Evolutionary conservation across 2,797 vertebrate genomes (phyloP), one percentile per base, ranked within the genome.

Genomic region (Smutsia temminckii): DNA sequence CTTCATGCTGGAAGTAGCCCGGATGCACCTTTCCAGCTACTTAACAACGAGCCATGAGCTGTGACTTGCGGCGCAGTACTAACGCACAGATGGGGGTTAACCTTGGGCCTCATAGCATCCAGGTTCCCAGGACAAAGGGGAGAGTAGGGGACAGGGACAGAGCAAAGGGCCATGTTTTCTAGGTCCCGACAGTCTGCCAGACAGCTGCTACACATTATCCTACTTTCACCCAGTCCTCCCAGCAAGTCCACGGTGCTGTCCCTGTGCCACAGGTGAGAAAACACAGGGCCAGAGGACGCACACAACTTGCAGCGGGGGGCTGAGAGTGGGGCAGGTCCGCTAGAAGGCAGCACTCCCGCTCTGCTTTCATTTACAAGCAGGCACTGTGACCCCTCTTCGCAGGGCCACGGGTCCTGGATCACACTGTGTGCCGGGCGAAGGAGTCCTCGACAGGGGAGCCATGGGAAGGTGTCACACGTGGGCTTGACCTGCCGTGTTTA

Each of bases 1-100:
- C 23, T 25, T 20, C 40, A 63, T 3, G 12, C 14, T 10, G 11
- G 21, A 71, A 57, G 55, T 3, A 10, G 21, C 14, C 34, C 40
- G 27, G 27, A 74, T 1, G n/a, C 16, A 29, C 9, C 10, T 13
- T 11, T 49, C 18, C 23, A 63, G 37, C 21, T 2, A n/a, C 5
- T 3, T 4, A 27, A 46, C 3, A 34, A 6, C 13, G 10, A 3
- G 6, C 37, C 17, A 1, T 18, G 23, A 3, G 23, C 55, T 23
- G 29, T n/a, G 85, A 61, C 9, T 46, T 23, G 5, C 8, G 23
- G 53, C 25, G 34, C 20, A n/a, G 53, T 29, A 25, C 25, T 4
- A 3, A 16, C 17, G 2, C 13, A 37, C 12, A 18, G 68, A 32
- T 3, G 14, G 53, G 32, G 11, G 8, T 20, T 32, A 49, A 8